Percentiles rank a stretch among this genome's conserved stretches.
phyloP scores from a whole-genome alignment of 2,888 invertebrate species.

The Dioctria rufipes region DNA sequence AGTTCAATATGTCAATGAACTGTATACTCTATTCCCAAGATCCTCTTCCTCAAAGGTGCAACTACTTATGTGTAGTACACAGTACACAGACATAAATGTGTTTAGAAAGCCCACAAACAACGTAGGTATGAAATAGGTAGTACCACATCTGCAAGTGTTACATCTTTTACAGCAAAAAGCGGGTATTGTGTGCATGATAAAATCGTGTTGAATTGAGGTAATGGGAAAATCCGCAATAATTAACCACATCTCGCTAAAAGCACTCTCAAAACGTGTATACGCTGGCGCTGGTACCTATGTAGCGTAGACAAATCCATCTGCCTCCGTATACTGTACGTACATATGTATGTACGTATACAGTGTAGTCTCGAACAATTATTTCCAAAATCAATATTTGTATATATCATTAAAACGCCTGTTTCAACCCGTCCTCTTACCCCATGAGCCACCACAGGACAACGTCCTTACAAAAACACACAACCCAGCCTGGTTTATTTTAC shows the following conservation, averaged over 20 bases:
- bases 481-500: conserved; percentile 39
- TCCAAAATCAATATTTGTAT: conserved; percentile 35
- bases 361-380: conserved; percentile 8
- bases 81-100: background rate
- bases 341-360: no score
- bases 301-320: background rate
- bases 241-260: conserved; percentile 14
- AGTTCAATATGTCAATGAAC: background rate
- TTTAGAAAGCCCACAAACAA: no score
- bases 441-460: background rate
- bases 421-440: background rate
- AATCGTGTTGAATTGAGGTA: conserved; percentile 29
- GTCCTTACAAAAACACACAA: conserved; percentile 27
- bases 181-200: background rate
- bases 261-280: background rate
- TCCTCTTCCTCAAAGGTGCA: no score
- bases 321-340: no score
- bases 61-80: background rate
- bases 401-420: conserved; percentile 26
- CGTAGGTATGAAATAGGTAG: no score
- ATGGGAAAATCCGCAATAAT: conserved; percentile 39
- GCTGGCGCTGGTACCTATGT: background rate
- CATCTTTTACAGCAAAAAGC: background rate
- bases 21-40: background rate
- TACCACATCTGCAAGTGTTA: background rate